Evolutionary conservation across 2,888 invertebrate species (phyloP).

Genomic region (Eurytoma adleriae): DNA sequence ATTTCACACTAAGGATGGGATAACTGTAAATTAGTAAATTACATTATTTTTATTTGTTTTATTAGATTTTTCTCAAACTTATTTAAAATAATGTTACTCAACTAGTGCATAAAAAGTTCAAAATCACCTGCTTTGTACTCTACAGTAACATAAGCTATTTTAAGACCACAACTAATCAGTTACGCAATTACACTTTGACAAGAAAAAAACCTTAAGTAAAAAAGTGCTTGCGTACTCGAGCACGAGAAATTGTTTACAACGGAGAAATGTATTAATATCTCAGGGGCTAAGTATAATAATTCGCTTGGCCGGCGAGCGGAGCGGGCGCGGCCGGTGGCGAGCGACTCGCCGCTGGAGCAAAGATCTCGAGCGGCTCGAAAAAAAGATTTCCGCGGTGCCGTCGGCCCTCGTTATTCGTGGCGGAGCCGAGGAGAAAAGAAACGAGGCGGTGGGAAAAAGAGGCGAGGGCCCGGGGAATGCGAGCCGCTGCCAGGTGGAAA

Average conservation of each 20-base stretch:
- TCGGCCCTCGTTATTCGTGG: conserved; percentile 45
- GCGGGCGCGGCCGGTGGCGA: not conserved
- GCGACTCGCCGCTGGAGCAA: not conserved
- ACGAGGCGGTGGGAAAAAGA: conserved; percentile 12
- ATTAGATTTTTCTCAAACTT: too few species aligned
- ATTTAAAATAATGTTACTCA: too few species aligned
- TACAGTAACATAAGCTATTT: too few species aligned
- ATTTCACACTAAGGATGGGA: too few species aligned
- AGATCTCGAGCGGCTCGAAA: conserved; percentile 46
- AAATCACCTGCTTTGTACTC: too few species aligned
- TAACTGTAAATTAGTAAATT: too few species aligned
- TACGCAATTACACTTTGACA: not conserved
- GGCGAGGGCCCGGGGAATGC: not conserved
- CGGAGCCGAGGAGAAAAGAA: conserved; percentile 6
- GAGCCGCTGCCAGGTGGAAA: conserved; percentile 41
- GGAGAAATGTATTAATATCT: not conserved
- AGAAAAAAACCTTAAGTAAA: not conserved
- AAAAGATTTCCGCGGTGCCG: conserved; percentile 35
- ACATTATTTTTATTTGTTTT: too few species aligned
- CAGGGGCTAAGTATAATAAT: conserved; percentile 28
- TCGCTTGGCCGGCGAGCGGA: not conserved
- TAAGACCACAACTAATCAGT: not conserved
- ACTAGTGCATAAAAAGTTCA: too few species aligned
- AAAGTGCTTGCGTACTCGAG: not conserved
- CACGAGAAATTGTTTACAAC: not conserved